Conservation (phyloP, 1,140 invertebrate species). For the Lucilia cuprina region DNA sequence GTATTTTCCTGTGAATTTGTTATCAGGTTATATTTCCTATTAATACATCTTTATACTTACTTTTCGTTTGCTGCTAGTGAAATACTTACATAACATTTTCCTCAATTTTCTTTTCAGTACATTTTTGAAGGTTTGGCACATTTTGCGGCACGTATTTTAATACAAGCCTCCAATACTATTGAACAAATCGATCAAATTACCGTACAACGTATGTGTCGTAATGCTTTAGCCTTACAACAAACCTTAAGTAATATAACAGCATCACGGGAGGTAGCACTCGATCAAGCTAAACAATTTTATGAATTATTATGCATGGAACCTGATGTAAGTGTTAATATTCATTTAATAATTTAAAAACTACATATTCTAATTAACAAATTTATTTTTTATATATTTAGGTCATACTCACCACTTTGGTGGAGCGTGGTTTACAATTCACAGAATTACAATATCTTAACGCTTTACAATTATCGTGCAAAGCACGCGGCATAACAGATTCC, state of each 20-base stretch:
- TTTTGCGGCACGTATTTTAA: constrained; percentile 84
- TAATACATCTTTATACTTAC: constrained; percentile 6
- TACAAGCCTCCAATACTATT: constrained; percentile 81
- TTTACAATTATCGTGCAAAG: constrained; percentile 73
- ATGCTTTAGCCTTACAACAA: constrained; percentile 87
- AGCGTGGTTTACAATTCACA: constrained; percentile 83
- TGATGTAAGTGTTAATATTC: constrained; percentile 66
- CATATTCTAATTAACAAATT: background rate
- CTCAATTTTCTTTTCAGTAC: constrained; percentile 72
- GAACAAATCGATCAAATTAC: constrained; percentile 81
- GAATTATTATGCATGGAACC: constrained; percentile 85
- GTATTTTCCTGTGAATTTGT: too few relatives aligned
- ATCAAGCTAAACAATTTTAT: constrained; percentile 88
- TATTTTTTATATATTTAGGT: constrained; percentile 68
- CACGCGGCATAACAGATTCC: constrained; percentile 61
- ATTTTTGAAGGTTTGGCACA: constrained; percentile 93
- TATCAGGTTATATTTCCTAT: too few relatives aligned
- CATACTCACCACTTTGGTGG: constrained; percentile 80
- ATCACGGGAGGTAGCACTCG: constrained; percentile 82
- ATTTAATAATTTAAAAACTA: background rate
- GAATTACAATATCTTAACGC: constrained; percentile 87
- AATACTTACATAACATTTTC: background rate
- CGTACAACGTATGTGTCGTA: constrained; percentile 83
- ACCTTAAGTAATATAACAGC: constrained; percentile 85
- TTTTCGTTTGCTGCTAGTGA: background rate